These are phyloP conservation scores for Bostrychus sinensis DNA, from an alignment of 2,113 vertebrate genomes.

Conservation along the genomic window DNA sequence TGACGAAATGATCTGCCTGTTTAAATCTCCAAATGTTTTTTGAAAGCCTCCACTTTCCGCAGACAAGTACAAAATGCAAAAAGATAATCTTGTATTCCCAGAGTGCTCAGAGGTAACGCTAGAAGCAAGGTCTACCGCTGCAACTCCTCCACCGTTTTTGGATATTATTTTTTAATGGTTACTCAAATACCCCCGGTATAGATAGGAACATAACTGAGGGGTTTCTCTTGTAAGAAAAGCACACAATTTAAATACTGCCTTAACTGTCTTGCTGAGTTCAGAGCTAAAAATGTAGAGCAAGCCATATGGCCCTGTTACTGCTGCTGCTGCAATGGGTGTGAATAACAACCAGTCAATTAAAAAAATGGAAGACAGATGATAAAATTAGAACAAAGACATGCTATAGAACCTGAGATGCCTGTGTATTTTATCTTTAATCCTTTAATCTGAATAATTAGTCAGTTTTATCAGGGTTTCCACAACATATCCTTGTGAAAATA, in stretches of 20 bases:
- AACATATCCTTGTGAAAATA: no score
- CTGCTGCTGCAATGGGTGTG: conserved; percentile 42
- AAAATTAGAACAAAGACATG: conserved; percentile 22
- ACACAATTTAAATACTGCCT: conserved; percentile 31
- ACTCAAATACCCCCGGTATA: neutral
- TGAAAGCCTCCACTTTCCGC: conserved; percentile 8
- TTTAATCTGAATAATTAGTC: no score
- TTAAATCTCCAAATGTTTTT: conserved; percentile 21
- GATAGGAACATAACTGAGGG: conserved; percentile 19
- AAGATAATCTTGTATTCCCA: neutral
- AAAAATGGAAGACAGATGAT: conserved; percentile 12
- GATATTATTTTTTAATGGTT: conserved; percentile 12
- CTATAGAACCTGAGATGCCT: neutral
- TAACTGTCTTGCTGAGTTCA: conserved; percentile 38
- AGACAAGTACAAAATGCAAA: conserved; percentile 2
- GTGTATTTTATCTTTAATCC: no score
- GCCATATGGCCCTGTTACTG: conserved; percentile 51
- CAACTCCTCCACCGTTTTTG: neutral
- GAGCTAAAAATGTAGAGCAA: conserved; percentile 17
- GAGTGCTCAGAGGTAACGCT: neutral
- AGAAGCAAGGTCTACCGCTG: conserved; percentile 3
- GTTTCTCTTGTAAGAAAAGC: conserved; percentile 10
- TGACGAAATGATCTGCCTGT: conserved; percentile 9
- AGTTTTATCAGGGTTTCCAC: no score
- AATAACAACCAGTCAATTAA: conserved; percentile 52